Evolutionary conservation across 1,140 invertebrate species (phyloP), one percentile per base, ranked within the genome.

Genomic region (Drosophila truncata): DNA sequence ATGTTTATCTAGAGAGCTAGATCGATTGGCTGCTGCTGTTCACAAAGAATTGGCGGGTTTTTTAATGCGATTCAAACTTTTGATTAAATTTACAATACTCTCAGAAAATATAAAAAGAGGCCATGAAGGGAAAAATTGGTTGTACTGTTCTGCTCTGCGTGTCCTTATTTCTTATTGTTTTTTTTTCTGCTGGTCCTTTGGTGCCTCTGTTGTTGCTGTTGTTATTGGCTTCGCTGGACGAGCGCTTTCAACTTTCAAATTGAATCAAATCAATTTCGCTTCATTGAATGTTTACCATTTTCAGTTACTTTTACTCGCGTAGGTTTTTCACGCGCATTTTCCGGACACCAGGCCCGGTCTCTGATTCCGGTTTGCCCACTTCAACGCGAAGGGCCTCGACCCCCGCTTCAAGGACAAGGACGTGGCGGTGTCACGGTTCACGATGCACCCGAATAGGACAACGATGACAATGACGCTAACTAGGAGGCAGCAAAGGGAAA

Each of bases 241-340:
- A 20, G 35, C 44, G 52, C 52, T 71, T 72, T 70, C 79, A 86
- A 79, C 83, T 87, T 87, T 72, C 49, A 76, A 86, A 87, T 86
- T 83, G 69, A 86, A 86, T 86, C 79, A 86, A 86, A 86, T 86
- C 82, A 86, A 86, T 86, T 87, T 76, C 66, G 80, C 80, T 86
- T 87, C 82, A 87, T 86, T 86, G 80, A 72, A 77, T 87, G 76
- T 87, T 87, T 87, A 86, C 75, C 65, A 87, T 87, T 82, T 72
- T 63, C 63, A 47, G 72, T 60, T 73, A 72, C 70, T 73, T 59
- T 39, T 29, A 33, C 35, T 14, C 31, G 5, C 39, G 37, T 31
- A 18, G 33, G 33, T 18, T 37, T 77, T 47, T 77, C 64, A 77
- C 74, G 73, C 49, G 63, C 44, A 31, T 78, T 77, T 78, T 60